phyloP scores from a whole-genome alignment of 1,140 invertebrate genomes.

The Lucilia cuprina region DNA sequence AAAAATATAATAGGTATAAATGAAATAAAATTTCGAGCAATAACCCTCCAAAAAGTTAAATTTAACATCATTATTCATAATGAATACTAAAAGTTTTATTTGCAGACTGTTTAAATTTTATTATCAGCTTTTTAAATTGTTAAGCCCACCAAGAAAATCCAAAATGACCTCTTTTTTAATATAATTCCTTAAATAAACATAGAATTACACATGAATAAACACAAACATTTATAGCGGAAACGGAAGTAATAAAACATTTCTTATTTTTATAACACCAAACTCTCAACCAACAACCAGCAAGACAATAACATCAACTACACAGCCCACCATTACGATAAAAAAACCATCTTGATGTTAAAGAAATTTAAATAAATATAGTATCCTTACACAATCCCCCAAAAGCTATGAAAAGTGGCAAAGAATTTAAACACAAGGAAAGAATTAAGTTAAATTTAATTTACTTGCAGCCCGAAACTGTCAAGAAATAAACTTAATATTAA shows the following conservation, averaged over 20 bases:
- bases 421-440: not conserved
- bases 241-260: slow-evolving; percentile 1
- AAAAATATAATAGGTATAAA: no score
- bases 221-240: not conserved
- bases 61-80: not conserved
- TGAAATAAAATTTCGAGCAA: not conserved
- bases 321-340: not conserved
- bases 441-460: not conserved
- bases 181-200: not conserved
- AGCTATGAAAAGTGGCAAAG: no score
- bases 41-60: not conserved
- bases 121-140: not conserved
- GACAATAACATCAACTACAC: not conserved
- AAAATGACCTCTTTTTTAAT: not conserved
- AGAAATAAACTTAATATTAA: not conserved
- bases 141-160: not conserved
- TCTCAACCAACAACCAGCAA: not conserved
- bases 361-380: not conserved
- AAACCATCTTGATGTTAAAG: no score
- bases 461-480: not conserved
- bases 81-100: not conserved
- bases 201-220: not conserved
- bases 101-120: not conserved
- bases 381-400: not conserved
- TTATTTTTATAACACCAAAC: not conserved